phyloP scores from a whole-genome alignment of 2,113 vertebrate species.

The Hippoglossus stenolepis region DNA sequence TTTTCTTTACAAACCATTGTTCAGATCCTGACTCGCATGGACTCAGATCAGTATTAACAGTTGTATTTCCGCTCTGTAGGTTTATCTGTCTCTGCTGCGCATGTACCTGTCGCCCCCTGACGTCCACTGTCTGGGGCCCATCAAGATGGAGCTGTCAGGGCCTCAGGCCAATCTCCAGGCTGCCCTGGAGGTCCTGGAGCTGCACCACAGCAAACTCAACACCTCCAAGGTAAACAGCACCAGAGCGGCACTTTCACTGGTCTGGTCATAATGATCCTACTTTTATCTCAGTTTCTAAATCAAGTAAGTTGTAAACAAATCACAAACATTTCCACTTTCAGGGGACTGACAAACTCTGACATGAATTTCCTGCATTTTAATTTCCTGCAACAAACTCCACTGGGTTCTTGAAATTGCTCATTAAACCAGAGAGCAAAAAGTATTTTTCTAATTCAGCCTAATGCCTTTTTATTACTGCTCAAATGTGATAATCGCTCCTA shows the following conservation, averaged over 20 bases:
- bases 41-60: background rate
- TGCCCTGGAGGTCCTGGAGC: slow-evolving; percentile 92
- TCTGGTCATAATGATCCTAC: too few relatives aligned
- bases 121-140: slow-evolving; percentile 93
- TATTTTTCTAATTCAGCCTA: background rate
- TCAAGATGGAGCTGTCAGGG: slow-evolving; percentile 93
- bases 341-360: too few relatives aligned
- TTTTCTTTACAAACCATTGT: too few relatives aligned
- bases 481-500: background rate
- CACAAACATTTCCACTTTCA: too few relatives aligned
- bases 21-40: too few relatives aligned
- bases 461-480: background rate
- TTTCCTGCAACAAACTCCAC: too few relatives aligned
- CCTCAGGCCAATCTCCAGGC: slow-evolving; percentile 94
- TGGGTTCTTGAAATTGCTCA: background rate
- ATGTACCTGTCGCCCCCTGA: slow-evolving; percentile 98
- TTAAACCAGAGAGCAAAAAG: background rate
- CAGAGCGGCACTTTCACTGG: background rate
- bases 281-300: too few relatives aligned
- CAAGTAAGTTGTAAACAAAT: too few relatives aligned
- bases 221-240: slow-evolving; percentile 92
- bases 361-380: too few relatives aligned
- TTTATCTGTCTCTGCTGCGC: slow-evolving; percentile 94
- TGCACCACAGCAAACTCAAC: slow-evolving; percentile 96
- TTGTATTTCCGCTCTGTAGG: slow-evolving; percentile 77